Percentiles rank a stretch among this genome's conserved stretches.
These are phyloP conservation scores for Drosophila parthenogenetica DNA, from an alignment of 2,888 invertebrate species.

Conservation along the genomic window DNA sequence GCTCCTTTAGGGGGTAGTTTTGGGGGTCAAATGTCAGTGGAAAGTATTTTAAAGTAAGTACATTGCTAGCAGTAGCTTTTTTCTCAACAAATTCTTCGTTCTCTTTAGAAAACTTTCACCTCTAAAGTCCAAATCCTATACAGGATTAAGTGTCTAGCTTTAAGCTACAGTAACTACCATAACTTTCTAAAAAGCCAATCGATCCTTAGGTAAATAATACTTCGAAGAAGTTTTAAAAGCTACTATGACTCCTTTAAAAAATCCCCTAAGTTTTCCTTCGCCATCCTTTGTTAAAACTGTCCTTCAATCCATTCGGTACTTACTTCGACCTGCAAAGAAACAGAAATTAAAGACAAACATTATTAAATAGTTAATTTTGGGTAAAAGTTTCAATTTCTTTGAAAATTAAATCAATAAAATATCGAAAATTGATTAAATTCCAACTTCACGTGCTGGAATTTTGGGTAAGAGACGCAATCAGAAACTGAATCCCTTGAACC, in stretches of 20 bases:
- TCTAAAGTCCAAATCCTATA: not conserved
- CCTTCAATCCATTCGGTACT: constrained; percentile 66
- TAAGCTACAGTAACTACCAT: too few species aligned
- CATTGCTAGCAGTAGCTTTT: not conserved
- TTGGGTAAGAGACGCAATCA: constrained; percentile 8
- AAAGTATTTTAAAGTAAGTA: not conserved
- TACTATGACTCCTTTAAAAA: too few species aligned
- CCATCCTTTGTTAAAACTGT: not conserved
- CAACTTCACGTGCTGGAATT: constrained; percentile 73
- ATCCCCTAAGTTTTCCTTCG: not conserved
- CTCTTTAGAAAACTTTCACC: not conserved
- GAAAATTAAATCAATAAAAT: constrained; percentile 82
- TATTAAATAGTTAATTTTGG: constrained; percentile 20
- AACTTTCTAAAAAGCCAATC: too few species aligned
- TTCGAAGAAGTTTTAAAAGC: too few species aligned
- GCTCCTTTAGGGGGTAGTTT: not conserved
- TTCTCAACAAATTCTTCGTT: too few species aligned
- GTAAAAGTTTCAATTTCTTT: constrained; percentile 12
- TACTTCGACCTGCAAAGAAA: constrained; percentile 85
- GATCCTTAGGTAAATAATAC: too few species aligned
- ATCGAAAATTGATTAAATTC: constrained; percentile 82
- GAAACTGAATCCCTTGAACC: not conserved
- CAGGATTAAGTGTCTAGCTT: too few species aligned
- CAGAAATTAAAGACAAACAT: constrained; percentile 40
- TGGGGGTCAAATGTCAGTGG: not conserved